Conservation (phyloP, 1,140 invertebrate species). For the Manduca sexta region DNA sequence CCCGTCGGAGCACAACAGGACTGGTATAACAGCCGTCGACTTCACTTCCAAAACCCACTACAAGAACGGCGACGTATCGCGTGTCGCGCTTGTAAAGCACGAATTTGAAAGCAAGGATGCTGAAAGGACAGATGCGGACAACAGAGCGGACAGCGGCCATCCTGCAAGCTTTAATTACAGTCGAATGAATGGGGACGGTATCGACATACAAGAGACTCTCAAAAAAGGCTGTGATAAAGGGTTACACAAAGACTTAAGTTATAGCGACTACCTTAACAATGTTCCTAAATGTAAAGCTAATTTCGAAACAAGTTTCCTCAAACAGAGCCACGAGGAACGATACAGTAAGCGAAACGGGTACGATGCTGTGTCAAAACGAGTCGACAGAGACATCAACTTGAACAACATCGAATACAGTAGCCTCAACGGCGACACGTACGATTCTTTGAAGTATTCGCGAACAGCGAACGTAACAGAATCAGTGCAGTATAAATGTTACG, state of each 20-base stretch:
- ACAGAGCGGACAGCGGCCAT: conserved; percentile 42
- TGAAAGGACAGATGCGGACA: conserved; percentile 40
- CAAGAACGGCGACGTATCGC: conserved; percentile 47
- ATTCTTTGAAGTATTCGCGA: conserved; percentile 69
- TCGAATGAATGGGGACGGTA: conserved; percentile 51
- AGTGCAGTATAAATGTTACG: conserved; percentile 63
- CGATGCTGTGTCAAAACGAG: conserved; percentile 49
- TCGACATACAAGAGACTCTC: conserved; percentile 62
- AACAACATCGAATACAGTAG: conserved; percentile 61
- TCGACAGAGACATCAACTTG: conserved; percentile 56
- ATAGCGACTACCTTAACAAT: conserved; percentile 65
- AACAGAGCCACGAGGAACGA: conserved; percentile 59
- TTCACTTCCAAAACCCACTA: conserved; percentile 44
- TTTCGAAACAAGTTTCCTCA: conserved; percentile 68
- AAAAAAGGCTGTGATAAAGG: conserved; percentile 70
- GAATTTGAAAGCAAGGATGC: conserved; percentile 61
- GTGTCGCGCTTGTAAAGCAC: conserved; percentile 56
- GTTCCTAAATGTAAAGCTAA: conserved; percentile 72
- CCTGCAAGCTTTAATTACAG: conserved; percentile 49
- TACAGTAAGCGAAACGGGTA: conserved; percentile 61
- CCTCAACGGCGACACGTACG: conserved; percentile 57
- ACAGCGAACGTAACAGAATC: conserved; percentile 65
- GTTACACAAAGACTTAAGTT: conserved; percentile 61
- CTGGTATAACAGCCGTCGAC: conserved; percentile 48
- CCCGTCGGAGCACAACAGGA: conserved; percentile 55